Evolutionary conservation across 1,140 invertebrate genomes (phyloP), one percentile per base, ranked within the genome.

Genomic region (Periplaneta americana): DNA sequence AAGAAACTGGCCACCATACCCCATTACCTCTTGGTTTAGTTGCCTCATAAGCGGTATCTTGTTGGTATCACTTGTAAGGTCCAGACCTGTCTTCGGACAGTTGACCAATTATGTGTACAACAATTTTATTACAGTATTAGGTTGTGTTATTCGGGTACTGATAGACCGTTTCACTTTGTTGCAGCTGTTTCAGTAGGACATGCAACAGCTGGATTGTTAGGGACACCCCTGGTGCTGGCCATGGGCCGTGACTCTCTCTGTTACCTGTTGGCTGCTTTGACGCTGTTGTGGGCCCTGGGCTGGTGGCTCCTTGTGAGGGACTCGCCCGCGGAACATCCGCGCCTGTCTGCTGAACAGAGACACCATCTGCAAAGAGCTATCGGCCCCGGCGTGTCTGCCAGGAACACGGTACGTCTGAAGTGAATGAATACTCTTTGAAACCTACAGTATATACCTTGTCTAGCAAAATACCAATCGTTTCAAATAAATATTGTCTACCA

Each of bases 271-370:
- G 90, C 92, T 48, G 83, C 87, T 34, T 79, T 90, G 15, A 89
- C 91, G 3, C 84, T 93, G 2, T 84, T 93, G 36, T 95, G 94
- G 94, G 93, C 93, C 82, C 88, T 93, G 22, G 82, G 93, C 0
- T 95, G 94, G 91, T 90, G 91, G 84, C 84, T 92, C 74, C 90
- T 94, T 78, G 93, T 94, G 31, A 92, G 92, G 86, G 92, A 95
- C 83, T 88, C 88, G 8, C 88, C 89, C 1, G 88, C 88, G 8
- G 28, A 34, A 10, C 82, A 74, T 18, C 74, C 78, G 13, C 36
- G 33, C 10, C 28, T 83, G 4, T 74, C 81, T 18, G 31, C 32
- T 22, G 74, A 36, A 6, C 33, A 82, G 37, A 34, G 74, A 22
- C 33, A 34, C 18, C 37, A 80, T 13, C 36, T 77, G 31, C 48